Conservation (phyloP, 2,888 invertebrate species). For the Nomada fabriciana region DNA sequence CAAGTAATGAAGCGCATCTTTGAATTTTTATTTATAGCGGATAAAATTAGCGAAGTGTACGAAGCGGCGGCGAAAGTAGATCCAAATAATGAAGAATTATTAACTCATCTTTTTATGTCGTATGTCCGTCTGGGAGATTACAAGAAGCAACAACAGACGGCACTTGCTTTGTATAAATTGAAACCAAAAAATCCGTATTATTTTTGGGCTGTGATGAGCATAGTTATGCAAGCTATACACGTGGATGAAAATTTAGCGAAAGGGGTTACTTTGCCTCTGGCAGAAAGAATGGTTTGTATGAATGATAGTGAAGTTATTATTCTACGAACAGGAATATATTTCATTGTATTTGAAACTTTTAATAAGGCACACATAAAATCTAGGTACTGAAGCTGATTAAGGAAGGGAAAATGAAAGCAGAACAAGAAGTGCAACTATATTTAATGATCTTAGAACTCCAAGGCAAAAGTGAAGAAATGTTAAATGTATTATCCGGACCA, state of each 20-base stretch:
- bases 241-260: slow-evolving; percentile 84
- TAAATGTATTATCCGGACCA: slow-evolving; percentile 92
- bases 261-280: slow-evolving; percentile 92
- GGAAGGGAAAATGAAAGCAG: slow-evolving; percentile 95
- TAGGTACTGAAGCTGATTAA: slow-evolving; percentile 89
- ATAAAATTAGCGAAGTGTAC: slow-evolving; percentile 94
- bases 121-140: slow-evolving; percentile 96
- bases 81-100: slow-evolving; percentile 95
- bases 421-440: slow-evolving; percentile 96
- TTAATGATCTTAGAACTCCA: slow-evolving; percentile 93
- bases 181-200: slow-evolving; percentile 98
- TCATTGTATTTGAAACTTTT: slow-evolving; percentile 2
- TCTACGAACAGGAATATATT: slow-evolving; percentile 1
- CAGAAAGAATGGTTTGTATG: slow-evolving; percentile 95
- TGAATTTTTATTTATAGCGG: slow-evolving; percentile 87
- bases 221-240: slow-evolving; percentile 93
- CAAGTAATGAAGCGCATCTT: not conserved
- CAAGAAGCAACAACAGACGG: slow-evolving; percentile 95
- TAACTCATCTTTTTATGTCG: slow-evolving; percentile 98
- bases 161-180: slow-evolving; percentile 95
- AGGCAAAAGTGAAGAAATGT: slow-evolving; percentile 92
- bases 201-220: slow-evolving; percentile 99
- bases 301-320: not conserved
- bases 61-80: slow-evolving; percentile 94
- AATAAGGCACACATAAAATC: slow-evolving; percentile 24